Base-by-base conservation (phyloP, 1,140 invertebrate species). In the Tetramorium simillimum region DNA sequence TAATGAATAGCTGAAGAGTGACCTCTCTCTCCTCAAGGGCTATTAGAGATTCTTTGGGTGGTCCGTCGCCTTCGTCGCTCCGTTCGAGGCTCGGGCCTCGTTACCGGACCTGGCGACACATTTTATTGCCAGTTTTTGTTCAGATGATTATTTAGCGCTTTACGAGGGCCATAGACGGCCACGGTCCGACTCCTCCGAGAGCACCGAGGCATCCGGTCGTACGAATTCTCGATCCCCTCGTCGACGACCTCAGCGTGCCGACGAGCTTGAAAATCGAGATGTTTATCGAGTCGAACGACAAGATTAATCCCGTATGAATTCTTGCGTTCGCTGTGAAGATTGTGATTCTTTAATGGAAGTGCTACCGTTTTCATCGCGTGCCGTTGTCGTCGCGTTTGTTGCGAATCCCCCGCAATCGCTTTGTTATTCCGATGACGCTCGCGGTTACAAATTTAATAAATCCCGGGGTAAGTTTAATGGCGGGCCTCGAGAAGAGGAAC, bases 111-210 rank as follows among this genome's bases (percentile, higher is more conserved):
- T 86, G 92, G 91, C 93, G 93, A 94, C 93, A 94, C 92, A 94
- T 95, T 94, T 94, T 95, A 95, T 94, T 93, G 93, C 92, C 91
- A 92, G 90, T 94, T 94, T 94, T 95, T 92, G 92, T 94, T 90
- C 92, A 80, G 88, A 91, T 92, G 94, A 93, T 94, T 94, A 94
- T 94, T 94, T 93, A 92, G 90, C 93, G 92, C 90, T 94, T 94
- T 94, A 94, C 93, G 93, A 93, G 93, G 88, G 65, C 91, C 81
- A 91, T 88, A 88, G 88, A 80, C 78, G 49, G 73, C 53, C 72
- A 56, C 46, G 56, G 21, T 49, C 18, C 56, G 40, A 43, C 80
- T 77, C 43, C 72, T 33, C 62, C 53, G 28, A 69, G n/a, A 28
- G 46, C 49, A 77, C 28, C 81, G 63, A 62, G 51, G 88, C 89